Evolutionary conservation across 2,888 invertebrate species (phyloP).

Genomic region (Pandemis cinnamomeana): DNA sequence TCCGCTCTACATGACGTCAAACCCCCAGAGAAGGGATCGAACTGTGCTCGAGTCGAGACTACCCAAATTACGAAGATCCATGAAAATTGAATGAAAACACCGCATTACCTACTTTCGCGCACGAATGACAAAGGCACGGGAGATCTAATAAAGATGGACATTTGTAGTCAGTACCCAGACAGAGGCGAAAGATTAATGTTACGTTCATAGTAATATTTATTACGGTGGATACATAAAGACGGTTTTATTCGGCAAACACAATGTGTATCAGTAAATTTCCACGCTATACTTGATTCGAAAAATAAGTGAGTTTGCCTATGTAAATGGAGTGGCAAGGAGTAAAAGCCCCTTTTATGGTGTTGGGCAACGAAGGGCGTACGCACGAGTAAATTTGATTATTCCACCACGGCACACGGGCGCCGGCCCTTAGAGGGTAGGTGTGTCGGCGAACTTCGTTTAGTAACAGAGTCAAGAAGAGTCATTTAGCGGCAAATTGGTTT

Average conservation of each 20-base stretch:
- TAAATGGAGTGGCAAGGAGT: constrained; percentile 18
- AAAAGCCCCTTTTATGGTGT: constrained; percentile 24
- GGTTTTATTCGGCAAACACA: constrained; percentile 11
- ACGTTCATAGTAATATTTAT: constrained; percentile 30
- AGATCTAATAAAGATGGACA: constrained; percentile 36
- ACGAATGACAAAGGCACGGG: constrained; percentile 25
- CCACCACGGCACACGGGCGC: constrained; percentile 51
- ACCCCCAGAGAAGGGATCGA: constrained; percentile 43
- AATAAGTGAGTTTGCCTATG: constrained; percentile 10
- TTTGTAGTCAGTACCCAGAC: constrained; percentile 13
- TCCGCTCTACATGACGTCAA: constrained; percentile 49
- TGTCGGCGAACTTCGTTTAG: constrained; percentile 50
- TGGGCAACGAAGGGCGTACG: constrained; percentile 47
- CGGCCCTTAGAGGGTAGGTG: constrained; percentile 39
- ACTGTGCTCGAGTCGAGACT: constrained; percentile 30
- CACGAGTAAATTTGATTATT: constrained; percentile 61
- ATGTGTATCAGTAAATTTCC: not conserved
- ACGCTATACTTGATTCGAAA: constrained; percentile 8
- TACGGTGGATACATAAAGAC: constrained; percentile 24
- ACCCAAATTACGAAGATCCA: constrained; percentile 39
- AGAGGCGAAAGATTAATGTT: constrained; percentile 39
- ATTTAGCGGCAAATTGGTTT: constrained; percentile 34
- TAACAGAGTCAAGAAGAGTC: constrained; percentile 41
- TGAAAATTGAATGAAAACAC: constrained; percentile 40
- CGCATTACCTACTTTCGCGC: constrained; percentile 31